phyloP scores from a whole-genome alignment of 2,888 invertebrate genomes.

The Andrena minutula region DNA sequence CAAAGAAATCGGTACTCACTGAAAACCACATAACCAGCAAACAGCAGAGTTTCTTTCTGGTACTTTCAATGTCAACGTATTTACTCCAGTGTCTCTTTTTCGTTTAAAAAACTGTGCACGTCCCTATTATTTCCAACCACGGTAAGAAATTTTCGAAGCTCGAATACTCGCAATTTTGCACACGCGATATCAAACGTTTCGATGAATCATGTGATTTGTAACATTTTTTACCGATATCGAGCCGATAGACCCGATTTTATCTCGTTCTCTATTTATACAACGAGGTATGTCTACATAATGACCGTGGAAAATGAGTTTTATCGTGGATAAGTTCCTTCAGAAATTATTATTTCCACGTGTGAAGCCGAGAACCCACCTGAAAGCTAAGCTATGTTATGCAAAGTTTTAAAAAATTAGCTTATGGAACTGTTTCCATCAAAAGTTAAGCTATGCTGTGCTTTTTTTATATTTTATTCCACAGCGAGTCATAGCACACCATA shows the following conservation, averaged over 20 bases:
- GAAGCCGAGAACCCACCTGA: too few relatives aligned
- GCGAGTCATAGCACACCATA: too few relatives aligned
- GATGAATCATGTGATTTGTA: background rate
- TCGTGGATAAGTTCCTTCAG: background rate
- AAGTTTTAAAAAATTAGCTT: too few relatives aligned
- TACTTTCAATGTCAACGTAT: background rate
- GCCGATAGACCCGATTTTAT: background rate
- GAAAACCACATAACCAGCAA: background rate
- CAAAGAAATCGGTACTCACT: background rate
- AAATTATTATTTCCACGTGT: background rate
- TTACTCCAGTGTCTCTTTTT: background rate
- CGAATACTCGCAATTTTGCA: background rate
- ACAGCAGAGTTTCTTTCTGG: background rate
- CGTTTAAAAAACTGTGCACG: background rate
- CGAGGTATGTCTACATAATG: background rate
- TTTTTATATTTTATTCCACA: too few relatives aligned
- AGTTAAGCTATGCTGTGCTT: too few relatives aligned
- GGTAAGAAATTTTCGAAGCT: background rate
- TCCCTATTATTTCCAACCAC: background rate
- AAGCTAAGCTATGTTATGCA: too few relatives aligned
- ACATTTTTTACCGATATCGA: background rate
- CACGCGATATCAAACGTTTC: background rate
- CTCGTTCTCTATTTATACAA: background rate
- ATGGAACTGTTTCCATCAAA: too few relatives aligned
- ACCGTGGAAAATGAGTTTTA: background rate